Evolutionary conservation across 2,113 vertebrate species (phyloP).

Genomic region (Cyanoderma ruficeps): DNA sequence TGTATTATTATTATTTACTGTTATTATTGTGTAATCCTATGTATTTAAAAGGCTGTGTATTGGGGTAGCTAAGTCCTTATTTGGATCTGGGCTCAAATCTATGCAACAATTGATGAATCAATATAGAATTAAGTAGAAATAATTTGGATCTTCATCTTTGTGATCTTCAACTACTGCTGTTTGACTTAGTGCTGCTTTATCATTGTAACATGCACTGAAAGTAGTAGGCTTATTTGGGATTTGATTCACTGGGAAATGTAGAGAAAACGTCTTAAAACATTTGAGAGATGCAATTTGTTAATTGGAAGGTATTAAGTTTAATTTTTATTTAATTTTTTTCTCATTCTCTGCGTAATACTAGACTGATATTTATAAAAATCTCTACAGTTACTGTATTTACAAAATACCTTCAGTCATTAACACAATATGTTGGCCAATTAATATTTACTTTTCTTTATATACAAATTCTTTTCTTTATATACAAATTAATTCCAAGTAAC

Average conservation of each 20-base stretch:
- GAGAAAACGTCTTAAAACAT: not conserved
- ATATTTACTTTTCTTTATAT: not conserved
- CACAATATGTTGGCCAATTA: not conserved
- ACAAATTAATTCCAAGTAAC: not conserved
- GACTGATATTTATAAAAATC: not conserved
- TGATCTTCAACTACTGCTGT: not conserved
- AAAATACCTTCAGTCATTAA: not conserved
- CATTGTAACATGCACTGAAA: not conserved
- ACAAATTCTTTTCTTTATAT: not conserved
- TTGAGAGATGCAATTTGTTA: not conserved
- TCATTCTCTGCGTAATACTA: not conserved
- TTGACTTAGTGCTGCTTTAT: not conserved
- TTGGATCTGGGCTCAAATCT: not conserved
- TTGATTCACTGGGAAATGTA: not conserved
- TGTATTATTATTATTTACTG: not conserved
- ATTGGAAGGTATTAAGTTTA: not conserved
- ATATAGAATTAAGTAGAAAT: not conserved
- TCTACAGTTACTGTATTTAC: not conserved
- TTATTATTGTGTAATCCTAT: not conserved
- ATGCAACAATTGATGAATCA: not conserved
- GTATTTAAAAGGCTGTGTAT: not conserved
- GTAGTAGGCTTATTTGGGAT: not conserved
- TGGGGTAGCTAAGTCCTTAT: not conserved
- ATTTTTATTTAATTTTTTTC: not conserved
- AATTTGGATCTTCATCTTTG: not conserved